A percentile compares a stretch with the other conserved stretches of the same genome.
Evolutionary conservation across 2,113 vertebrate species (phyloP).

Genomic region (Hippocampus mohnikei): DNA sequence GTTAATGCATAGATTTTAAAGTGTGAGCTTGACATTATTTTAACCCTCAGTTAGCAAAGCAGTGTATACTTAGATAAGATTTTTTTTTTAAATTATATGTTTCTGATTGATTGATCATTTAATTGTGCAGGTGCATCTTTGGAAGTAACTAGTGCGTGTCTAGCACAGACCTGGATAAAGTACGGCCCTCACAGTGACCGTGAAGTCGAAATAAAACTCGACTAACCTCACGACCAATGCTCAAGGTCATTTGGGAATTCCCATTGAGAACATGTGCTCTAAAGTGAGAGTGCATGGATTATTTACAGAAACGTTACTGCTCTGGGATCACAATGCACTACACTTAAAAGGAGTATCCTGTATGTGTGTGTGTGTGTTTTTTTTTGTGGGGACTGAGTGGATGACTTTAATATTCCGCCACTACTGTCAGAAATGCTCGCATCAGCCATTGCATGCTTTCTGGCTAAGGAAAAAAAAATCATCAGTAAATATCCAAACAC

Average conservation of each 20-base stretch:
- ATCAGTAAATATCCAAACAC: conserved; percentile 34
- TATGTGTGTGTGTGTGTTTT: conserved; percentile 1
- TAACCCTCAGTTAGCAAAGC: too few species aligned
- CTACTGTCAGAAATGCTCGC: conserved; percentile 28
- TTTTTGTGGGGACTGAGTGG: conserved; percentile 3
- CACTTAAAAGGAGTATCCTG: conserved; percentile 9
- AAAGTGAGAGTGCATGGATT: conserved; percentile 13
- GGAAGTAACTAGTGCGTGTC: too few species aligned
- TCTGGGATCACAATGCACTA: conserved; percentile 13
- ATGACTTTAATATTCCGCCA: conserved; percentile 16
- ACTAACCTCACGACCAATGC: conserved; percentile 4
- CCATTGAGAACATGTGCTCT: conserved; percentile 4
- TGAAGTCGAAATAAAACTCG: too few species aligned
- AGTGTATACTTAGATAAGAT: too few species aligned
- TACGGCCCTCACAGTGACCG: too few species aligned
- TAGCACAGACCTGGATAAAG: too few species aligned
- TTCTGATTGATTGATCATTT: too few species aligned
- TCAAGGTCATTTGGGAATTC: conserved; percentile 1
- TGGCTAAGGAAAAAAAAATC: conserved; percentile 26
- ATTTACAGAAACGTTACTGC: conserved; percentile 17
- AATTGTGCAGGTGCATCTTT: too few species aligned
- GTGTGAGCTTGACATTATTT: too few species aligned
- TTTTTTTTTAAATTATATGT: too few species aligned
- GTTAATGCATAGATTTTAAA: not conserved
- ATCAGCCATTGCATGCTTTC: conserved; percentile 10